Percentiles rank a stretch among this genome's conserved stretches.
Conservation (phyloP, 2,797 vertebrate species). For the Sebastes steindachneri region DNA sequence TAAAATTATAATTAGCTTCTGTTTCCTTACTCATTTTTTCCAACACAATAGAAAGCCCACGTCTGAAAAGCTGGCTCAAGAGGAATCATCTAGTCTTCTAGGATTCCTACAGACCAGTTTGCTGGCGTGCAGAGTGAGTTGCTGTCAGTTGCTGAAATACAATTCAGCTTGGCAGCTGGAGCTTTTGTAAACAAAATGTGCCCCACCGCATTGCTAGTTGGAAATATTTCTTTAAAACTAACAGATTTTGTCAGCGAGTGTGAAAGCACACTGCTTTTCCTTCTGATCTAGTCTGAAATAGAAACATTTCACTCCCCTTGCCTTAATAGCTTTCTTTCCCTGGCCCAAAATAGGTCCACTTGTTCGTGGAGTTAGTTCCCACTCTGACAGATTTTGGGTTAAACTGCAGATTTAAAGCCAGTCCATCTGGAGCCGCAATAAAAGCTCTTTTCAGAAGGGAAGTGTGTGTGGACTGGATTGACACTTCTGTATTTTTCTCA, state of each 20-base stretch:
- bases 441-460: conserved; percentile 55
- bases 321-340: conserved; percentile 59
- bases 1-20: conserved; percentile 54
- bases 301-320: conserved; percentile 45
- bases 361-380: conserved; percentile 56
- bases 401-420: conserved; percentile 74
- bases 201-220: neutral
- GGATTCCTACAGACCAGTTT: conserved; percentile 19
- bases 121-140: conserved; percentile 5
- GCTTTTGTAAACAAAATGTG: conserved; percentile 52
- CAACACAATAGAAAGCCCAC: conserved; percentile 11
- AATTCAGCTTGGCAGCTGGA: conserved; percentile 53
- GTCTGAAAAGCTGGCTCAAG: conserved; percentile 15
- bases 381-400: conserved; percentile 72
- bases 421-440: conserved; percentile 69
- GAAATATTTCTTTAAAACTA: conserved; percentile 52
- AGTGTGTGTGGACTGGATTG: conserved; percentile 16
- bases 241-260: conserved; percentile 41
- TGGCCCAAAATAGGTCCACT: conserved; percentile 53
- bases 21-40: conserved; percentile 4
- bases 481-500: conserved; percentile 7
- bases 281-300: conserved; percentile 50
- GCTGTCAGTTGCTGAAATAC: conserved; percentile 46
- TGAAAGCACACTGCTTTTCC: conserved; percentile 33
- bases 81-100: conserved; percentile 23